phyloP scores from a whole-genome alignment of 2,888 invertebrate genomes.

The Dryadula phaetusa region DNA sequence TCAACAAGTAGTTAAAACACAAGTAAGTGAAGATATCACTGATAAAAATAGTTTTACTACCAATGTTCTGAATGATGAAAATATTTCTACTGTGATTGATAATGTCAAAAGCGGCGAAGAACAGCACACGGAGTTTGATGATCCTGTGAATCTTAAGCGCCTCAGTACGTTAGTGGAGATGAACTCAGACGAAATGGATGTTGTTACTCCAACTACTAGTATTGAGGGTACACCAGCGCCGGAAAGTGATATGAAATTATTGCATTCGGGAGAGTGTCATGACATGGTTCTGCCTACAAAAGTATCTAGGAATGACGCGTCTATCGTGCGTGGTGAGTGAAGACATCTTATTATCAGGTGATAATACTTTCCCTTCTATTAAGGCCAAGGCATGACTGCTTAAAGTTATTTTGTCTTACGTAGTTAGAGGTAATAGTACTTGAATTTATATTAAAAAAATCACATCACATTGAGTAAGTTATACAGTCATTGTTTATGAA shows the following conservation, averaged over 20 bases:
- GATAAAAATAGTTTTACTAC: slow-evolving; percentile 14
- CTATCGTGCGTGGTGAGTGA: slow-evolving; percentile 83
- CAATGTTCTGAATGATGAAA: slow-evolving; percentile 25
- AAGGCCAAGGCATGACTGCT: slow-evolving; percentile 78
- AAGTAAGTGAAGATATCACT: neutral
- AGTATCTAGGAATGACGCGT: slow-evolving; percentile 71
- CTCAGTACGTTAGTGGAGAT: slow-evolving; percentile 46
- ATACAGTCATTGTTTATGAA: neutral
- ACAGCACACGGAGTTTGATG: slow-evolving; percentile 25
- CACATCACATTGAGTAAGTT: slow-evolving; percentile 3
- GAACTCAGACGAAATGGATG: slow-evolving; percentile 72
- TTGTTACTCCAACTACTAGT: slow-evolving; percentile 63
- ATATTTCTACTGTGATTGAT: slow-evolving; percentile 31
- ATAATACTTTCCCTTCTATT: slow-evolving; percentile 77
- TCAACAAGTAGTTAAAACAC: slow-evolving; percentile 13
- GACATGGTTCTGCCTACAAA: slow-evolving; percentile 77
- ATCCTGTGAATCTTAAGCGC: slow-evolving; percentile 21
- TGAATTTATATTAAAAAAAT: slow-evolving; percentile 12
- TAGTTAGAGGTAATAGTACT: slow-evolving; percentile 51
- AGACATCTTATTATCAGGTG: slow-evolving; percentile 83
- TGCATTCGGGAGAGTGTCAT: slow-evolving; percentile 83
- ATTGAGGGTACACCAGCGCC: slow-evolving; percentile 48
- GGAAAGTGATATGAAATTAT: slow-evolving; percentile 56
- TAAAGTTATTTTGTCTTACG: slow-evolving; percentile 51
- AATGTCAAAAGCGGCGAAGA: slow-evolving; percentile 28